These are phyloP conservation scores for Rhinogobius similis DNA, from an alignment of 2,113 vertebrate genomes.

Conservation along the genomic window DNA sequence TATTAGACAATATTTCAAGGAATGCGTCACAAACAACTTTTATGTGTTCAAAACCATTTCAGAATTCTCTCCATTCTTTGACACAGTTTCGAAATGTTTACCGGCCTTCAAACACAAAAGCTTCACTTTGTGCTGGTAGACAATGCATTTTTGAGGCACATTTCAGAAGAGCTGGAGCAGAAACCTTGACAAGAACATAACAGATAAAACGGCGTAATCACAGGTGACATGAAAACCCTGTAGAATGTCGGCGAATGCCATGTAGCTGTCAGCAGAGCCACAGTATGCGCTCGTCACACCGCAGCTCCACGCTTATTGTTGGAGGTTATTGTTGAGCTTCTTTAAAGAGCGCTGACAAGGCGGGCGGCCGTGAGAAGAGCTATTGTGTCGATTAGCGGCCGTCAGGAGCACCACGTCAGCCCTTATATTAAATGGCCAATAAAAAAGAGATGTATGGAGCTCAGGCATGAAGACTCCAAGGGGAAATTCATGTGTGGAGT, in stretches of 20 bases:
- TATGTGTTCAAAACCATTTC: neutral
- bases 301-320: constrained; percentile 12
- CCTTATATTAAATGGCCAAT: constrained; percentile 14
- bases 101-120: constrained; percentile 1
- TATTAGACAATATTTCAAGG: neutral
- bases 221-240: neutral
- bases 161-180: neutral
- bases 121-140: neutral
- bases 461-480: neutral
- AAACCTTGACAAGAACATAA: neutral
- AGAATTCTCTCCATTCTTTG: neutral
- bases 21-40: neutral
- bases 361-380: constrained; percentile 20
- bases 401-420: constrained; percentile 9
- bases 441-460: constrained; percentile 13
- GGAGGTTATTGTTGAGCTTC: neutral
- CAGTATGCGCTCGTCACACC: neutral
- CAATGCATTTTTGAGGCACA: constrained; percentile 5
- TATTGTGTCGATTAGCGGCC: constrained; percentile 9
- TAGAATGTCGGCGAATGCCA: neutral
- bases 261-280: neutral
- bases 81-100: neutral
- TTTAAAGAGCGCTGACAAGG: constrained; percentile 7
- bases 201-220: neutral
- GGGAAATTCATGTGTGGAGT: neutral